phyloP scores from a whole-genome alignment of 2,113 vertebrate genomes.

The Aptenodytes patagonicus region DNA sequence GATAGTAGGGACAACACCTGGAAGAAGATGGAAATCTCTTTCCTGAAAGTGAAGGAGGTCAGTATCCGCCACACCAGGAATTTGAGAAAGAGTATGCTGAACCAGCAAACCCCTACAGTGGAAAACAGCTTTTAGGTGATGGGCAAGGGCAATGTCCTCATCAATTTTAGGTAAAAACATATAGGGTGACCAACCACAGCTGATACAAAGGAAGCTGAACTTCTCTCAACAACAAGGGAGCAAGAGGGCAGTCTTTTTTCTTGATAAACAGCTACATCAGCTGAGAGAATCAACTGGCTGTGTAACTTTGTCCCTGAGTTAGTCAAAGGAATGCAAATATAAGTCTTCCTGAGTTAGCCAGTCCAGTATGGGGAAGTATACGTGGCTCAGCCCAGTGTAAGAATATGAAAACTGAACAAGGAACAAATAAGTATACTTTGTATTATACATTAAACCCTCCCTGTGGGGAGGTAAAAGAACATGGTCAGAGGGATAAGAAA shows the following conservation, averaged over 20 bases:
- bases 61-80: neutral
- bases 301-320: neutral
- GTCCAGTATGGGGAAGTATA: neutral
- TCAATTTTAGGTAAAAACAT: neutral
- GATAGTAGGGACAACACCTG: neutral
- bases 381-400: fast-evolving
- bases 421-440: neutral
- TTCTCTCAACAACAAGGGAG: neutral
- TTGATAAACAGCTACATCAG: neutral
- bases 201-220: neutral
- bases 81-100: neutral
- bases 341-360: neutral
- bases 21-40: neutral
- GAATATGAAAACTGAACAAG: neutral
- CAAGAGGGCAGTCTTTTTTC: neutral
- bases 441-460: neutral
- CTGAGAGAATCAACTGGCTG: neutral
- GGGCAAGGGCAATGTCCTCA: neutral
- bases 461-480: neutral
- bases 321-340: neutral
- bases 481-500: neutral
- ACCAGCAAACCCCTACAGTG: neutral
- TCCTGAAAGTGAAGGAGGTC: neutral
- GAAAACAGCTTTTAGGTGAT: neutral
- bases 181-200: neutral